These are phyloP conservation scores for Hypomesus transpacificus DNA, from an alignment of 2,113 vertebrate species.

Conservation along the genomic window DNA sequence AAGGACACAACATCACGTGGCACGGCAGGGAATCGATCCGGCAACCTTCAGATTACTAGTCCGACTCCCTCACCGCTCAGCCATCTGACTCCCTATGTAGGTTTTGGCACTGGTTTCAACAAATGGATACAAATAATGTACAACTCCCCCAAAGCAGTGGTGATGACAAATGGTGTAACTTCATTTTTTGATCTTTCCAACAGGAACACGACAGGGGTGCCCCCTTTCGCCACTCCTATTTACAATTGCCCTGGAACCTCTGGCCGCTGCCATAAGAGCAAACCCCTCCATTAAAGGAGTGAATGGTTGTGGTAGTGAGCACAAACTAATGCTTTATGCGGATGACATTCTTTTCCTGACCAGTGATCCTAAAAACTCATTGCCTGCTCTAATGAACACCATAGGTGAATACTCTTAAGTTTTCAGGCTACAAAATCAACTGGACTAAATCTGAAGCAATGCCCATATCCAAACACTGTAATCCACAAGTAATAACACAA, in stretches of 20 bases:
- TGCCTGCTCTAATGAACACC: conserved; percentile 10
- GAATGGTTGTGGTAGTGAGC: conserved; percentile 9
- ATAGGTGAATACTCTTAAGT: conserved; percentile 18
- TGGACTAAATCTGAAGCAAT: conserved; percentile 16
- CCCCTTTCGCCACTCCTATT: conserved; percentile 13
- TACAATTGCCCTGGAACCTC: conserved; percentile 13
- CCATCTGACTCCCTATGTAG: too few relatives aligned
- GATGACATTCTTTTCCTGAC: conserved; percentile 8
- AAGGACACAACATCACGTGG: too few relatives aligned
- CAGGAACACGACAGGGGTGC: conserved; percentile 11
- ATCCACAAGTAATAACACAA: not conserved
- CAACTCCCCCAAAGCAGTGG: not conserved
- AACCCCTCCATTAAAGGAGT: conserved; percentile 5
- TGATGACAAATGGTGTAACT: conserved; percentile 15
- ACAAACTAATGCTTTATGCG: conserved; percentile 20
- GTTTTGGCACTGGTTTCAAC: conserved; percentile 16
- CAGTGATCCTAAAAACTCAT: not conserved
- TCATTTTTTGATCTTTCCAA: not conserved
- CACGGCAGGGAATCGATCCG: conserved; percentile 11
- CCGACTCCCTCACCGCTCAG: too few relatives aligned
- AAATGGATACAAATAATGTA: conserved; percentile 10
- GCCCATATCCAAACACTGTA: conserved; percentile 9
- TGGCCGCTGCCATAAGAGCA: conserved; percentile 15
- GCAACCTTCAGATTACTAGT: too few relatives aligned
- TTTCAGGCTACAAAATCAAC: conserved; percentile 23